Base-by-base conservation (phyloP, 2,888 invertebrate species). In the Epinotia nisella region DNA sequence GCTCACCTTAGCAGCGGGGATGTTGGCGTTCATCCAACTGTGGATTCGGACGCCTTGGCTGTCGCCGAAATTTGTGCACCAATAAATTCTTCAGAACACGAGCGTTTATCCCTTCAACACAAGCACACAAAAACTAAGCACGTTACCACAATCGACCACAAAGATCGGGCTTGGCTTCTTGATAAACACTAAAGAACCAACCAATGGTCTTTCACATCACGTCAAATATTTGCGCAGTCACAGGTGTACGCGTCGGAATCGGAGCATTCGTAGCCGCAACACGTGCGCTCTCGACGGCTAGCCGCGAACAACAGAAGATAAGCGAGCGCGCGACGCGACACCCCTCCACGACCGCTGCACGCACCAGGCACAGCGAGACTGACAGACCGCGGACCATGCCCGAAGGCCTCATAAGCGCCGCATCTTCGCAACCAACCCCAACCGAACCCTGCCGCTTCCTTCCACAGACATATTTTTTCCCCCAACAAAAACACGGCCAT, bases 21-120 rank as follows among this genome's bases (percentile, higher is more conserved):
- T 88, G 83, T 91, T 93, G 93, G 93, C 92, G 90, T 91, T 90
- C 93, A 93, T 93, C 93, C 93, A 93, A 93, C 85, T 89, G 84
- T 84, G 83, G 85, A 86, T 84, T 84, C 81, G 85, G 85, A 87
- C 89, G 88, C 86, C 83, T 85, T 85, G 91, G 89, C 89, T 88
- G 87, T 89, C 90, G 90, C 91, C 90, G 90, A 92, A 90, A 84
- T 83, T 86, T 81, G 82, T 81, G 79, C 71, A 72, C 56, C 72
- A 81, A 80, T 78, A 81, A 83, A 85, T 83, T 86, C 85, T 85
- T 87, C 81, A 85, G 81, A 86, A 83, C 85, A 86, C 83, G 81
- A 81, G 80, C 84, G 85, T 87, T 83, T 82, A 84, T 82, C 85
- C 84, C 83, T 79, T 77, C 79, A 78, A 81, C 78, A 78, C 79